phyloP scores from a whole-genome alignment of 2,888 invertebrate genomes.

The Drosophila subquinaria region DNA sequence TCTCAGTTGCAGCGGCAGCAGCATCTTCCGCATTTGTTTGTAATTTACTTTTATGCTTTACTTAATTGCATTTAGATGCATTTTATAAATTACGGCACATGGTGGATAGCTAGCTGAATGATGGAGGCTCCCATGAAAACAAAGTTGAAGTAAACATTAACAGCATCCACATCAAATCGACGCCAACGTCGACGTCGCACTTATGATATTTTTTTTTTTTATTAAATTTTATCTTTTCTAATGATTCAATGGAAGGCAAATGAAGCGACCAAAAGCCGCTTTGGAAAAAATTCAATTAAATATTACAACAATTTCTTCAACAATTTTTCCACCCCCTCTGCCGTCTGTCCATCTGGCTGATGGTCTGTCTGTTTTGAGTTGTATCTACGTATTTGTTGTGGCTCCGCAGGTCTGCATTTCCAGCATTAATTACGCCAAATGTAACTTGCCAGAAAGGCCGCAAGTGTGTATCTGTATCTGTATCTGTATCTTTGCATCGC shows the following conservation, averaged over 20 bases:
- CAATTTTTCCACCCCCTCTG: slow-evolving; percentile 19
- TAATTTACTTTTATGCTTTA: slow-evolving; percentile 82
- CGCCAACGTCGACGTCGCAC: slow-evolving; percentile 61
- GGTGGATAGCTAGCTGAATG: slow-evolving; percentile 16
- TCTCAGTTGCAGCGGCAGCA: slow-evolving; percentile 15
- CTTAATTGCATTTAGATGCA: slow-evolving; percentile 83
- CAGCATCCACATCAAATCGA: slow-evolving; percentile 40
- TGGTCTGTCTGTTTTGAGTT: slow-evolving; percentile 25
- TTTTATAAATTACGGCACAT: slow-evolving; percentile 80
- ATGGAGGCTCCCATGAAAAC: slow-evolving; percentile 39
- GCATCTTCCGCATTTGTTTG: slow-evolving; percentile 79
- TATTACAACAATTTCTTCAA: slow-evolving; percentile 76
- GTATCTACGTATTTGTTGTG: slow-evolving; percentile 51
- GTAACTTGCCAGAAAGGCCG: slow-evolving; percentile 61
- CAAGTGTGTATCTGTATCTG: slow-evolving; percentile 43
- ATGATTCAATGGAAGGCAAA: slow-evolving; percentile 66
- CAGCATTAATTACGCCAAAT: slow-evolving; percentile 79
- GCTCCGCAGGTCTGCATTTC: slow-evolving; percentile 48
- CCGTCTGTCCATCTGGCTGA: not conserved
- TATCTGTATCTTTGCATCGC: slow-evolving; percentile 69
- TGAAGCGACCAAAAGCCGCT: slow-evolving; percentile 68
- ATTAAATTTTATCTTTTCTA: slow-evolving; percentile 76
- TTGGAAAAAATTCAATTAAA: slow-evolving; percentile 76
- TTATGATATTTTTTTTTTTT: slow-evolving; percentile 64
- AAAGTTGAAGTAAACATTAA: slow-evolving; percentile 58